phyloP scores from a whole-genome alignment of 2,113 vertebrate species.

The Onychostoma macrolepis region DNA sequence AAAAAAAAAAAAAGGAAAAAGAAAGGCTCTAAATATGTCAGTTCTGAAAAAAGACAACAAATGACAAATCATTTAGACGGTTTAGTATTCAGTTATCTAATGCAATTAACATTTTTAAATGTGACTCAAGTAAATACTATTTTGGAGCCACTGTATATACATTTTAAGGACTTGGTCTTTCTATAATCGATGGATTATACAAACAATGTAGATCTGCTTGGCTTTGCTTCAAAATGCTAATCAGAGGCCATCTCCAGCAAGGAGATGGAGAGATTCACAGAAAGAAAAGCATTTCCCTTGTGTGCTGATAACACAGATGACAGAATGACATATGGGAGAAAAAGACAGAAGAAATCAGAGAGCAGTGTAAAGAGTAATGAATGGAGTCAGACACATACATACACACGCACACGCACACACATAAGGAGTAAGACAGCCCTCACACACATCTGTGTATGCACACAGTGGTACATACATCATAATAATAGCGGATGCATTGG shows the following conservation, averaged over 20 bases:
- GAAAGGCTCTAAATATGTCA: neutral
- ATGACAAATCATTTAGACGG: neutral
- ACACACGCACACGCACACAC: slow-evolving; percentile 1
- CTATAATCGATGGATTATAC: neutral
- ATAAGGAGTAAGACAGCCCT: neutral
- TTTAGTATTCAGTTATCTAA: neutral
- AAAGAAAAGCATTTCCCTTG: slow-evolving; percentile 20
- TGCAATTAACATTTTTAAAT: neutral
- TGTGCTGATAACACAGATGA: slow-evolving; percentile 35
- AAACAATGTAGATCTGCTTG: slow-evolving; percentile 14
- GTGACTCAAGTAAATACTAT: neutral
- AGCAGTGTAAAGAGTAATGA: slow-evolving; percentile 6
- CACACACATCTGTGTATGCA: slow-evolving; percentile 15
- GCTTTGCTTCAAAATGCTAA: slow-evolving; percentile 54
- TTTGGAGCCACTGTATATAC: neutral
- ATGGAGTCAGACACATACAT: neutral
- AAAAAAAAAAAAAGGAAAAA: too few relatives aligned
- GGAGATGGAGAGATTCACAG: slow-evolving; percentile 48
- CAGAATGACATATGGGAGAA: slow-evolving; percentile 35
- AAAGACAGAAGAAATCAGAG: slow-evolving; percentile 40
- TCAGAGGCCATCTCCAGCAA: slow-evolving; percentile 58
- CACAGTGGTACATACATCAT: slow-evolving; percentile 25
- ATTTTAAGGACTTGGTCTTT: neutral
- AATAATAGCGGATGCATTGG: slow-evolving; percentile 3
- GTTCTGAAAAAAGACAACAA: neutral